Base-by-base conservation (phyloP, 2,888 invertebrate species). In the Pyrgus malvae region DNA sequence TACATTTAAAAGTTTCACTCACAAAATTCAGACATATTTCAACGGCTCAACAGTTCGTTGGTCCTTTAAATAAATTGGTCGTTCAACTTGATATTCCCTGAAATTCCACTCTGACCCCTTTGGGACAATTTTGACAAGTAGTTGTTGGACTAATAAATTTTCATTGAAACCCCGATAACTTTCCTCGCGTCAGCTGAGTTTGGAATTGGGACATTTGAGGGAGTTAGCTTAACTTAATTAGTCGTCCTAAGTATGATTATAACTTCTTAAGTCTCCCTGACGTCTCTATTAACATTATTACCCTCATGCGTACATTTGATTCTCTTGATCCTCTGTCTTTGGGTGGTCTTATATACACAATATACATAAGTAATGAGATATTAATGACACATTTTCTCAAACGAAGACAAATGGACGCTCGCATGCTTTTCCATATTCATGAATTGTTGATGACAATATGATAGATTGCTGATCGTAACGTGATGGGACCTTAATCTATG, bases 111-210 rank as follows among this genome's bases (percentile, higher is more conserved):
- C 55, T 66, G 71, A 70, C 67, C 80, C 85, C 78, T 78, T 76
- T 65, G 81, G 83, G 82, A 80, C 79, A 80, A 85, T 83, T 88
- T 82, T 87, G 86, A 88, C 86, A 84, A 88, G 87, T 88, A 89
- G 87, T 88, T 80, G 74, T 71, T 74, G 76, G 76, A 80, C 80
- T 83, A 86, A 88, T 88, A 86, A 84, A 88, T 88, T 88, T 84
- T 78, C 85, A 84, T 83, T 83, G 84, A 85, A 83, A 80, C 82
- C 81, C 71, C 69, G 75, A 80, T 82, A 87, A 82, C 74, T 84
- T 86, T 72, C 69, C 44, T 40, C 40, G 54, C 80, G 78, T 80
- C 80, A 80, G 80, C 77, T 74, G 75, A 80, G 72, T 73, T 76
- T 69, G 70, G 72, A 84, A 83, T 80, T 79, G 81, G 83, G 76